These are phyloP conservation scores for Torymus auratus DNA, from an alignment of 2,888 invertebrate genomes.

Conservation along the genomic window DNA sequence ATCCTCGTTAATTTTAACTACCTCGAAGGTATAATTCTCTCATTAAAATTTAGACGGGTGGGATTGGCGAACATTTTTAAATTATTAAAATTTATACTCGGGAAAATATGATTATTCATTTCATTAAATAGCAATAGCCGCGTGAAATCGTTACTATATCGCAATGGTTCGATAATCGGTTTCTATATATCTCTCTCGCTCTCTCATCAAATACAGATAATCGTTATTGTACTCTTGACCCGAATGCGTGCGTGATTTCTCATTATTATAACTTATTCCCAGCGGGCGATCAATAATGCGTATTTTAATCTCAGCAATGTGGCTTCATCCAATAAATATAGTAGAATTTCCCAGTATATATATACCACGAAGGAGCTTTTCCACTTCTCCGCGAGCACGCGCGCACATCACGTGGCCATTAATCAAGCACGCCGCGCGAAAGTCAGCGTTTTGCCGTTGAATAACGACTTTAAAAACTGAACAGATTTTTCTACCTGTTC, in stretches of 20 bases:
- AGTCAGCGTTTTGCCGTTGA: neutral
- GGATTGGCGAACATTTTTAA: too few relatives aligned
- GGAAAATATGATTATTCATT: too few relatives aligned
- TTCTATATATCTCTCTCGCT: too few relatives aligned
- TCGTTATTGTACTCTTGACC: slow-evolving; percentile 15
- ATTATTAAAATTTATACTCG: too few relatives aligned
- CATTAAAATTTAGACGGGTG: too few relatives aligned
- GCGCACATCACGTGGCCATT: slow-evolving; percentile 5
- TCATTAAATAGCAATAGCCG: too few relatives aligned
- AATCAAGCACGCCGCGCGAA: neutral
- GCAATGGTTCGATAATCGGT: too few relatives aligned
- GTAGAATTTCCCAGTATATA: neutral
- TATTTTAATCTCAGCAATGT: slow-evolving; percentile 17
- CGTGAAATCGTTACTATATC: too few relatives aligned
- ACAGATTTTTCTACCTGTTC: slow-evolving; percentile 1
- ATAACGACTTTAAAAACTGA: slow-evolving; percentile 20
- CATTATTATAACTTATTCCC: slow-evolving; percentile 15
- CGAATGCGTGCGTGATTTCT: neutral
- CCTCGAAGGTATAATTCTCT: too few relatives aligned
- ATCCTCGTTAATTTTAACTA: too few relatives aligned
- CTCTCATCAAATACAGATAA: neutral
- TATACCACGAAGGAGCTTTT: neutral
- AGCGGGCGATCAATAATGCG: slow-evolving; percentile 4
- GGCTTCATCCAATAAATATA: neutral
- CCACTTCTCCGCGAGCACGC: neutral